These are phyloP conservation scores for Pterostichus niger DNA, from an alignment of 2,888 invertebrate species.

Conservation along the genomic window DNA sequence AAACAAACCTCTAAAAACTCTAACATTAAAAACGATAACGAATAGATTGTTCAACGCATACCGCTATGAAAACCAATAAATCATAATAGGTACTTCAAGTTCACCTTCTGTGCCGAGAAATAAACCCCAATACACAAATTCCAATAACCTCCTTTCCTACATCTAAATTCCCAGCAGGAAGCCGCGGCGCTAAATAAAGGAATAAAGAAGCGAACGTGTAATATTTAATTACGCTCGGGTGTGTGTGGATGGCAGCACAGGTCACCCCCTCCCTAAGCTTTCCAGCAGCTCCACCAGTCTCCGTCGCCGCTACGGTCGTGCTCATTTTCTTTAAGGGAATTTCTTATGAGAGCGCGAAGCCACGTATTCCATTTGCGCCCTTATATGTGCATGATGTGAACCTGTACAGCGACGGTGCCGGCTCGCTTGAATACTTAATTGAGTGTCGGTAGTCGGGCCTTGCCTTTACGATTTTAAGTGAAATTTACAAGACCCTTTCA, in stretches of 20 bases:
- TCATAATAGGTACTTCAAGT: not conserved
- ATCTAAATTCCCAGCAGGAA: conserved; percentile 6
- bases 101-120: not conserved
- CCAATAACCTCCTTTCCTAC: conserved; percentile 8
- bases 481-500: conserved; percentile 62
- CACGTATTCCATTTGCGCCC: conserved; percentile 57
- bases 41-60: too few species aligned
- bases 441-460: conserved; percentile 57
- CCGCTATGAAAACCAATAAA: not conserved
- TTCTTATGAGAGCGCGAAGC: conserved; percentile 55
- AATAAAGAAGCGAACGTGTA: conserved; percentile 39
- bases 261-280: not conserved
- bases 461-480: conserved; percentile 60
- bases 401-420: conserved; percentile 21
- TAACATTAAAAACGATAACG: too few species aligned
- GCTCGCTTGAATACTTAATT: conserved; percentile 56
- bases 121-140: conserved; percentile 7
- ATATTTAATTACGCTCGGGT: conserved; percentile 36
- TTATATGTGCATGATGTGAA: conserved; percentile 49
- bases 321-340: conserved; percentile 60
- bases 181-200: not conserved
- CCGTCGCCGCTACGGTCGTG: not conserved
- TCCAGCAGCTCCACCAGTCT: not conserved
- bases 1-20: too few species aligned
- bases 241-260: conserved; percentile 26